Conservation (phyloP, 2,113 vertebrate genomes). For the Tragelaphus scriptus region DNA sequence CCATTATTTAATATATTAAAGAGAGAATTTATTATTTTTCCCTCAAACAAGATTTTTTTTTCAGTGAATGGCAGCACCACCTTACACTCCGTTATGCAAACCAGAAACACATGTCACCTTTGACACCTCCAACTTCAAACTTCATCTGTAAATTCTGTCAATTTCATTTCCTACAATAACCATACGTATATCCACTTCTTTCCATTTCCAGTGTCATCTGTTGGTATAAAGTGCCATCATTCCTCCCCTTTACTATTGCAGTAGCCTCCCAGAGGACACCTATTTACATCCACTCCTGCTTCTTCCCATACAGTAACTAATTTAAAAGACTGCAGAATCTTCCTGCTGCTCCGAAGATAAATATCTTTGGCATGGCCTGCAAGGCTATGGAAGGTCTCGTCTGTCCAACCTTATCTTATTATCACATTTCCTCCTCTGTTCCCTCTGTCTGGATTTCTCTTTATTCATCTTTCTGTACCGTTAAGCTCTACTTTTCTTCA, state of each 20-base stretch:
- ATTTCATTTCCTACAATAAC: background rate
- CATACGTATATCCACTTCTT: background rate
- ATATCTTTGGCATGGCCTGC: background rate
- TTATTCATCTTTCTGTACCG: background rate
- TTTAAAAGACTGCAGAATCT: background rate
- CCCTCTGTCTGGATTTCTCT: background rate
- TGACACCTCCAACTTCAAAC: background rate
- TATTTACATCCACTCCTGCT: background rate
- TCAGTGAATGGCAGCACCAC: background rate
- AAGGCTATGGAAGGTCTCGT: background rate
- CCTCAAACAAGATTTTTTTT: slow-evolving; percentile 11
- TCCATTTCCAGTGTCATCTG: background rate
- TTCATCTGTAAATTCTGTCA: background rate
- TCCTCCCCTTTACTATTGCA: background rate
- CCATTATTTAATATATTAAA: background rate
- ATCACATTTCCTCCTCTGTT: background rate
- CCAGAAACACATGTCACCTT: background rate
- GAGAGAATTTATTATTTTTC: background rate
- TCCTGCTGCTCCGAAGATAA: background rate
- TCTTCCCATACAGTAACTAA: background rate
- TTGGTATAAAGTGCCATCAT: background rate
- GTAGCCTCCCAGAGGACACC: background rate
- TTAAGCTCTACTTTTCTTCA: slow-evolving; percentile 8
- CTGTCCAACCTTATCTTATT: background rate
- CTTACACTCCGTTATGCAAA: background rate